A percentile compares a stretch with the other conserved stretches of the same genome.
Conservation (phyloP, 2,797 vertebrate species). For the Psittacula derbiana region DNA sequence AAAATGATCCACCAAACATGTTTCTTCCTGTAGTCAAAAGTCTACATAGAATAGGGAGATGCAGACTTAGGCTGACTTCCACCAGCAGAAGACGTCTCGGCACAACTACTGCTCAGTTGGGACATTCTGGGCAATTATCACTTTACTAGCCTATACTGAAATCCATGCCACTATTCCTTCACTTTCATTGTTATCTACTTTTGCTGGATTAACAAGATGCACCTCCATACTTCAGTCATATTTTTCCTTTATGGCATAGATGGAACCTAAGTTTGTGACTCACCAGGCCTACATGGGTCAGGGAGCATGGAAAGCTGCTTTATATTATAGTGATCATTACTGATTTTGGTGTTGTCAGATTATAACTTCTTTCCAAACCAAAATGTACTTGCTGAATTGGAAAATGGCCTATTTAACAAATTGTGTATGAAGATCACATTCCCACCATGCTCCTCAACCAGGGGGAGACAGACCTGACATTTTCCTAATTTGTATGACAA, state of each 20-base stretch:
- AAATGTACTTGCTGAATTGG: not conserved
- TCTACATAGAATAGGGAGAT: not conserved
- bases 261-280: not conserved
- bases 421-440: not conserved
- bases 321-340: not conserved
- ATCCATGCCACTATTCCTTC: not conserved
- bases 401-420: not conserved
- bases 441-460: not conserved
- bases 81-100: not conserved
- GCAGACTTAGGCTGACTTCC: not conserved
- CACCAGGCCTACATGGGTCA: not conserved
- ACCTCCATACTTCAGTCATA: fast-evolving
- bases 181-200: not conserved
- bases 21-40: not conserved
- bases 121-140: not conserved
- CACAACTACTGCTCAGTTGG: not conserved
- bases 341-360: not conserved
- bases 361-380: not conserved
- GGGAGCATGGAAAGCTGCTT: not conserved
- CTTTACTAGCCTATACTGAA: not conserved
- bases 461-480: not conserved
- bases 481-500: not conserved
- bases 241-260: not conserved
- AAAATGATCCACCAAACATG: not conserved
- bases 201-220: not conserved